A percentile compares a stretch with the other conserved stretches of the same genome.
These are phyloP conservation scores for Prionailurus bengalensis DNA, from an alignment of 2,113 vertebrate genomes.

Conservation along the genomic window DNA sequence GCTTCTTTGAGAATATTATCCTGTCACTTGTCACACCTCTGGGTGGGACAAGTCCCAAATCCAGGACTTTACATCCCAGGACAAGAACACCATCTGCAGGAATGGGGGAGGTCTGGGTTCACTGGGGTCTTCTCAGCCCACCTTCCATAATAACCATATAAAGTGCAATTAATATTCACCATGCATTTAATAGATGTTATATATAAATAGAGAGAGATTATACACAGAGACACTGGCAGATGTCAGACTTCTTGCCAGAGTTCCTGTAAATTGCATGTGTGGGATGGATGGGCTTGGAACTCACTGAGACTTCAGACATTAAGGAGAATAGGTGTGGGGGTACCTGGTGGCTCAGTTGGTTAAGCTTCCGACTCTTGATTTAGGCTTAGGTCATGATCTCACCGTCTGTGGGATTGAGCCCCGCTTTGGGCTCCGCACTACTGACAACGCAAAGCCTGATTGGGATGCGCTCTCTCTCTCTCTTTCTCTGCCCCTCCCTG, in stretches of 20 bases:
- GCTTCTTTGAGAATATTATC: conserved; percentile 14
- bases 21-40: not conserved
- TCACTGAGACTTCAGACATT: not conserved
- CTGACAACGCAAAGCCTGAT: too few species aligned
- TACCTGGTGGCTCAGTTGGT: too few species aligned
- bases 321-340: not conserved
- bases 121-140: not conserved
- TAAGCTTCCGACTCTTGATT: too few species aligned
- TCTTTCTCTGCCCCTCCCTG: too few species aligned
- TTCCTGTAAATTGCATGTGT: not conserved
- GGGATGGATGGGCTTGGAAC: not conserved
- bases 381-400: too few species aligned
- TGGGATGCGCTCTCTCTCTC: too few species aligned
- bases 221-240: not conserved
- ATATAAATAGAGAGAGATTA: not conserved
- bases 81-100: not conserved
- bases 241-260: not conserved
- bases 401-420: too few species aligned
- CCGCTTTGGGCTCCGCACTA: too few species aligned
- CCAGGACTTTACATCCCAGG: not conserved
- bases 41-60: not conserved
- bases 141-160: not conserved
- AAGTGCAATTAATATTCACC: not conserved
- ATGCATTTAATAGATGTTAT: not conserved
- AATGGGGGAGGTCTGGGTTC: not conserved